Base-by-base conservation (phyloP, 2,888 invertebrate genomes). In the Anorthoa munda region DNA sequence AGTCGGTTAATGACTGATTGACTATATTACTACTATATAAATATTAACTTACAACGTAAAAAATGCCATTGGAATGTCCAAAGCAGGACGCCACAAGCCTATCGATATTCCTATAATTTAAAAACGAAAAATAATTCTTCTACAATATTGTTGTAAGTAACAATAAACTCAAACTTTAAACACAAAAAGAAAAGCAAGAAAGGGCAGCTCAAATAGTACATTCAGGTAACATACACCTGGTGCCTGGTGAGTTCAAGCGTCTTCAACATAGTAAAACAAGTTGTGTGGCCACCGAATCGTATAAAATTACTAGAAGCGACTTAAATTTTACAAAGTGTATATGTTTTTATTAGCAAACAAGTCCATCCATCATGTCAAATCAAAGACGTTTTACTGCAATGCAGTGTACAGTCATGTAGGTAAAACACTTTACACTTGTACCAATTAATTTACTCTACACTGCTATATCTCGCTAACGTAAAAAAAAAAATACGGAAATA, bases 401-500 rank as follows among this genome's bases (percentile, higher is more conserved):
- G 9, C 48, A 72, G 51, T 76, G 45, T 53, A 73, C 17, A 46
- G 5, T 39, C 31, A 12, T 13, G 17, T 48, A 45, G 12, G 23
- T 26, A 46, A 53, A 51, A 45, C 21, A 66, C 21, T 60, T 21
- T 26, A 72, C 12, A 18, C n/a, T 12, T 63, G 51, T 58, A 23
- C 51, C 31, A 45, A 81, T 55, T 26, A 61, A 75, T 81, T 81
- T 66, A n/a, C 81, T 75, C 76, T 21, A 56, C 77, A 61, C 60
- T 66, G 65, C 31, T 51, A 75, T 56, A 81, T 77, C 23, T 53
- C 48, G 56, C n/a, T 18, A 59, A 79, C 31, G 50, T 23, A 76
- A 74, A 76, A 55, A 76, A 55, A 81, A 53, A 3, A 31, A 18
- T 56, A 46, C 12, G 3, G 46, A 26, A 21, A 56, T 60, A 79